Evolutionary conservation across 2,888 invertebrate species (phyloP).

Genomic region (Athripsodes cinereus): DNA sequence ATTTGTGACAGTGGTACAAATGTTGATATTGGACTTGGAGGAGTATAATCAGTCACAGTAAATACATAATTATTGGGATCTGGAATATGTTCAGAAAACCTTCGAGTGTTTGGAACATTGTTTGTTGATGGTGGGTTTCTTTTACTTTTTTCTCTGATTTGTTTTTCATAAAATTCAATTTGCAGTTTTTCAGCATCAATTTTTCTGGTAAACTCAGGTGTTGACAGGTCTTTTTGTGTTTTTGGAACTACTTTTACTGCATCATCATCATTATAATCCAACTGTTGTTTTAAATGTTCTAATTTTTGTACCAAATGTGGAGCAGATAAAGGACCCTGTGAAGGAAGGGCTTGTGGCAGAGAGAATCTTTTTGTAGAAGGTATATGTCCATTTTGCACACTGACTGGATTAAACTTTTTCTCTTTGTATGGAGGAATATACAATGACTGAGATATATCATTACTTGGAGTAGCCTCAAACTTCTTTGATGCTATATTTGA

Average conservation of each 20-base stretch:
- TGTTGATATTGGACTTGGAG: slow-evolving; percentile 37
- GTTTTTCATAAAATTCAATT: slow-evolving; percentile 48
- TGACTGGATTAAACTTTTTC: slow-evolving; percentile 26
- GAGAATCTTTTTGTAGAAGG: slow-evolving; percentile 20
- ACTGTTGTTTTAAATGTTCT: slow-evolving; percentile 28
- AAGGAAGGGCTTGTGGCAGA: slow-evolving; percentile 22
- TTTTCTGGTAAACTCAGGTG: slow-evolving; percentile 30
- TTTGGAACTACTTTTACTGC: neutral
- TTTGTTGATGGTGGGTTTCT: slow-evolving; percentile 14
- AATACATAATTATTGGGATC: slow-evolving; percentile 32
- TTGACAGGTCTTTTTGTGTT: slow-evolving; percentile 10
- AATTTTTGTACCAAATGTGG: slow-evolving; percentile 42
- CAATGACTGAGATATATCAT: slow-evolving; percentile 10
- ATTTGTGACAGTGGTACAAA: slow-evolving; percentile 48
- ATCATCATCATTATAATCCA: slow-evolving; percentile 11
- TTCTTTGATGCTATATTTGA: slow-evolving; percentile 49
- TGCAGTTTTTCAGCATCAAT: slow-evolving; percentile 44
- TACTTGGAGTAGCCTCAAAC: slow-evolving; percentile 39
- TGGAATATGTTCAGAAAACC: slow-evolving; percentile 24
- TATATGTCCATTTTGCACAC: slow-evolving; percentile 13
- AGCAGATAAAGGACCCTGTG: slow-evolving; percentile 38
- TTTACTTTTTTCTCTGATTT: slow-evolving; percentile 39
- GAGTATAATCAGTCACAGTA: slow-evolving; percentile 47
- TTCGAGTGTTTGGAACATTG: slow-evolving; percentile 14
- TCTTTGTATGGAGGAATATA: slow-evolving; percentile 20